Percentiles rank a stretch among this genome's conserved stretches.
phyloP scores from a whole-genome alignment of 2,888 invertebrate species.

The Embidobia sp. region DNA sequence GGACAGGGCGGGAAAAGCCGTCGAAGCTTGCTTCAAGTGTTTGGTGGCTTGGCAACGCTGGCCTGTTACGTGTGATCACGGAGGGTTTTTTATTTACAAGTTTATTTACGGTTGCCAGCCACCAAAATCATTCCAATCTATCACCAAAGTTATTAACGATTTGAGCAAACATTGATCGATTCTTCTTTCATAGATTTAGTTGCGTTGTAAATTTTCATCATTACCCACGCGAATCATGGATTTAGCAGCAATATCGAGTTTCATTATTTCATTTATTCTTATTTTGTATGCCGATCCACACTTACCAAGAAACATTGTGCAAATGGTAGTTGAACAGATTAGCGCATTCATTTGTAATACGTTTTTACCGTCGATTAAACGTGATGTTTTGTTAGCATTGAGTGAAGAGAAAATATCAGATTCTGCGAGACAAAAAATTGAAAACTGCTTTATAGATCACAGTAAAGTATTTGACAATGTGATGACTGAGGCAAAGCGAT shows the following conservation, averaged over 20 bases:
- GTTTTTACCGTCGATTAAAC: constrained; percentile 7
- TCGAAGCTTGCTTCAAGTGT: constrained; percentile 27
- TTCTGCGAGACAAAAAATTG: constrained; percentile 7
- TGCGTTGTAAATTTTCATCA: too few species aligned
- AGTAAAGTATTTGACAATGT: constrained; percentile 20
- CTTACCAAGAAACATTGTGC: constrained; percentile 15
- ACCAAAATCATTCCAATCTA: constrained; percentile 3
- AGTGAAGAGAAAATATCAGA: neutral
- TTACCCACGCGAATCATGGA: neutral
- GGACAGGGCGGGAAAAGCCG: constrained; percentile 2
- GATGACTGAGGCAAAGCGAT: constrained; percentile 12
- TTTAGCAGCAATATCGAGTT: neutral
- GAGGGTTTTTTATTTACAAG: constrained; percentile 13
- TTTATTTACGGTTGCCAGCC: constrained; percentile 3
- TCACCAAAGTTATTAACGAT: constrained; percentile 1
- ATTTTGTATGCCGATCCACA: constrained; percentile 1
- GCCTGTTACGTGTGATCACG: constrained; percentile 14
- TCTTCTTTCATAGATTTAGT: too few species aligned
- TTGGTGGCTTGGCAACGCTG: constrained; percentile 5
- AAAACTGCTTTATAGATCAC: constrained; percentile 13
- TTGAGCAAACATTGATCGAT: neutral
- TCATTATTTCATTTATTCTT: constrained; percentile 7
- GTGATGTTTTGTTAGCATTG: constrained; percentile 5
- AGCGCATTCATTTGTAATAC: constrained; percentile 8
- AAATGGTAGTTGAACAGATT: constrained; percentile 10